These are phyloP conservation scores for Pseudomyrmex sp. DNA, from an alignment of 1,140 invertebrate species.

Conservation along the genomic window DNA sequence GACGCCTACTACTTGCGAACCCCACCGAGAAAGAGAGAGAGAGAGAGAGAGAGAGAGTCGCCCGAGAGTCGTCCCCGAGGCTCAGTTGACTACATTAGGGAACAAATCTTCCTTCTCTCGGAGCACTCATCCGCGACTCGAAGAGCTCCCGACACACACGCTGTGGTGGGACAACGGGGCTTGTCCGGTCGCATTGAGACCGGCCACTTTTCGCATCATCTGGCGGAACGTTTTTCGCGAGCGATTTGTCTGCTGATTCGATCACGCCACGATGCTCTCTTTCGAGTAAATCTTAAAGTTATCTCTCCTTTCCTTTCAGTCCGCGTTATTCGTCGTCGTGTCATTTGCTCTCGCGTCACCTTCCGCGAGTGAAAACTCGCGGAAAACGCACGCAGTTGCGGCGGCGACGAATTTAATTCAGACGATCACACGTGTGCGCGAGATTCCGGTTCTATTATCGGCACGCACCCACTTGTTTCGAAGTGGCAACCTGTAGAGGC, in stretches of 20 bases:
- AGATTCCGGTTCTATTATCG: slow-evolving; percentile 70
- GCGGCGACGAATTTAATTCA: too few relatives aligned
- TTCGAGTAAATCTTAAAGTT: not conserved
- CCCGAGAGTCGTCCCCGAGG: slow-evolving; percentile 75
- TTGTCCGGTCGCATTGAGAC: slow-evolving; percentile 31
- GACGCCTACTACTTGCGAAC: slow-evolving; percentile 82
- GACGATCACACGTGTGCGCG: not conserved
- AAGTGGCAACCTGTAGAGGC: slow-evolving; percentile 71
- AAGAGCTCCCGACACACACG: slow-evolving; percentile 21
- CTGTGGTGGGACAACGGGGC: slow-evolving; percentile 9
- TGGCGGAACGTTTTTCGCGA: slow-evolving; percentile 7
- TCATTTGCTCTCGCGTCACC: too few relatives aligned
- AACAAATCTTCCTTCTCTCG: slow-evolving; percentile 82
- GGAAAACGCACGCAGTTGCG: too few relatives aligned
- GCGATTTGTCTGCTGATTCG: slow-evolving; percentile 31
- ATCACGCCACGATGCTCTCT: not conserved
- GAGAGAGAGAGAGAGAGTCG: slow-evolving; percentile 16
- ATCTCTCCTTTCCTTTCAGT: too few relatives aligned
- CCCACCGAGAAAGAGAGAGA: slow-evolving; percentile 32
- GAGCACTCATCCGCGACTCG: slow-evolving; percentile 50
- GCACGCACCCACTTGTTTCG: slow-evolving; percentile 73
- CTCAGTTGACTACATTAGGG: slow-evolving; percentile 84
- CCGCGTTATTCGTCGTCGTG: not conserved
- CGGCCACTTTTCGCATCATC: slow-evolving; percentile 55
- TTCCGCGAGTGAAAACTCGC: too few relatives aligned